These are phyloP conservation scores for Lepidocolaptes lacrymiger DNA, from an alignment of 2,797 vertebrate species.

Conservation along the genomic window DNA sequence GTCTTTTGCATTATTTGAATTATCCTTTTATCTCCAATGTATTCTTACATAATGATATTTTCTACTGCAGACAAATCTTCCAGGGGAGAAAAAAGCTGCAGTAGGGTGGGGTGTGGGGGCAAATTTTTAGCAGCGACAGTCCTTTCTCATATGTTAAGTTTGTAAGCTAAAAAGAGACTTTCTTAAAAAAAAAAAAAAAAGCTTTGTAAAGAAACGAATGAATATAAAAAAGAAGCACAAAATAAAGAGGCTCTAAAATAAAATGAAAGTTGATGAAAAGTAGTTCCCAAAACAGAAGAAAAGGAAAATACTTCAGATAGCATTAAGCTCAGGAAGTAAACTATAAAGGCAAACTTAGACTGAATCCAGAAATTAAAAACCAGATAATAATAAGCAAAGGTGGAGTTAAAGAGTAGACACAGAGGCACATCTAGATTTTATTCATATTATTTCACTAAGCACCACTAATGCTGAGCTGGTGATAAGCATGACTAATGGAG, in stretches of 20 bases:
- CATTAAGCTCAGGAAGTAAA: not conserved
- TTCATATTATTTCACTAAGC: not conserved
- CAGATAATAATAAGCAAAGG: not conserved
- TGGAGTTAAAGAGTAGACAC: not conserved
- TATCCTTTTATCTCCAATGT: not conserved
- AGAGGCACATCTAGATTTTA: not conserved
- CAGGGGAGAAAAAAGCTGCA: not conserved
- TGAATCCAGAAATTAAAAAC: not conserved
- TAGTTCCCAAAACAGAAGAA: not conserved
- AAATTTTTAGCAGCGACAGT: not conserved
- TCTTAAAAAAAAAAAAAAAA: not conserved
- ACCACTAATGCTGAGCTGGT: not conserved
- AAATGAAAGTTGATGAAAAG: not conserved
- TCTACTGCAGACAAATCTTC: not conserved
- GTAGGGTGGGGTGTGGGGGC: accelerated
- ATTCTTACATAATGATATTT: not conserved
- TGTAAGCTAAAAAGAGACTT: not conserved
- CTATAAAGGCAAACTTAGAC: not conserved
- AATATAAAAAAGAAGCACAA: not conserved
- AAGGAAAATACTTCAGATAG: not conserved
- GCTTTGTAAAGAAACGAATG: not conserved
- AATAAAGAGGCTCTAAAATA: not conserved
- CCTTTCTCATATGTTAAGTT: not conserved
- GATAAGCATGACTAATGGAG: not conserved
- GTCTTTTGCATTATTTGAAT: not conserved